A percentile compares a stretch with the other conserved stretches of the same genome.
Conservation (phyloP, 2,797 vertebrate species). For the Thaleichthys pacificus region DNA sequence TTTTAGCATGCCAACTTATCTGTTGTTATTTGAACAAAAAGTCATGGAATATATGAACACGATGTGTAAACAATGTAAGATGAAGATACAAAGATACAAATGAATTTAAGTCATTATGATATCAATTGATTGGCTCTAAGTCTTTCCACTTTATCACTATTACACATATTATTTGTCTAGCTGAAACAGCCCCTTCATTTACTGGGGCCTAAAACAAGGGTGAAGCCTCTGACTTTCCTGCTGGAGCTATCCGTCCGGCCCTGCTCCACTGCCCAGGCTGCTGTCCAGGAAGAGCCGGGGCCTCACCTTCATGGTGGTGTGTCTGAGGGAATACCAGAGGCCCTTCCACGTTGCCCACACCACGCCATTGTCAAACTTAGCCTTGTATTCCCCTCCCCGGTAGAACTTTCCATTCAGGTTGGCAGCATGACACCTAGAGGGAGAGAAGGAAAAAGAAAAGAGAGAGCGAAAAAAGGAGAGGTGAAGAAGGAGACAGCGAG, state of each 20-base stretch:
- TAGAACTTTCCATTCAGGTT: slow-evolving; percentile 89
- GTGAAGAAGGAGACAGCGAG: neutral
- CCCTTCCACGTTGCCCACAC: slow-evolving; percentile 88
- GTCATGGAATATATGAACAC: neutral
- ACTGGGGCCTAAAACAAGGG: neutral
- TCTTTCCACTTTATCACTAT: neutral
- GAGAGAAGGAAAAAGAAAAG: neutral
- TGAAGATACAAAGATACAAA: neutral
- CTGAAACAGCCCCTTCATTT: neutral
- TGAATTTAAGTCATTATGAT: no score
- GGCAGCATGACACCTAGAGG: slow-evolving; percentile 82
- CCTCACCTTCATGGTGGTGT: slow-evolving; percentile 86
- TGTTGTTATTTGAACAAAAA: no score
- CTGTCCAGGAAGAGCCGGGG: slow-evolving; percentile 75
- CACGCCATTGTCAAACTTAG: slow-evolving; percentile 78
- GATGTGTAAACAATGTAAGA: slow-evolving; percentile 18
- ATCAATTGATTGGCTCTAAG: neutral
- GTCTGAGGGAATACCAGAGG: slow-evolving; percentile 88
- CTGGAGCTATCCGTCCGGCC: slow-evolving; percentile 55
- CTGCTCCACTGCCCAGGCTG: slow-evolving; percentile 78
- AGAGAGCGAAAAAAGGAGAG: neutral
- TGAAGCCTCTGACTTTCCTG: neutral
- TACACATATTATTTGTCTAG: neutral
- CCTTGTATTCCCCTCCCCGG: slow-evolving; percentile 78
- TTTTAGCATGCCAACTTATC: no score